Evolutionary conservation across 2,888 invertebrate genomes (phyloP).

Genomic region (Synanthedon myopaeformis): DNA sequence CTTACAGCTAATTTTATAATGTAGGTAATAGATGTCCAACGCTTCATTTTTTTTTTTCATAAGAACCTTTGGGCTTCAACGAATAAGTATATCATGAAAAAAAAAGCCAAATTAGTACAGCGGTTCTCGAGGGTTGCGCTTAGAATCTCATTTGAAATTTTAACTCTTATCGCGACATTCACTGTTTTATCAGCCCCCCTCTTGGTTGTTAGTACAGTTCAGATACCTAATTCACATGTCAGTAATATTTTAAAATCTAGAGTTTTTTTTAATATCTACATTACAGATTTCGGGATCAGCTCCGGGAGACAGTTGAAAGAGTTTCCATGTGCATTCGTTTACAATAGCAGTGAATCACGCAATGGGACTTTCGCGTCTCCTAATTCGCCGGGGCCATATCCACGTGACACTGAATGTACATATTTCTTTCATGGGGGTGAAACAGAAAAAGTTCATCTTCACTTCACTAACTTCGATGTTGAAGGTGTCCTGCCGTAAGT

Average conservation of each 20-base stretch:
- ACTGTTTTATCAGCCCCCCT: no score
- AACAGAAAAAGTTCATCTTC: constrained; percentile 83
- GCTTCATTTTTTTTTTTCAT: no score
- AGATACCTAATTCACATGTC: not conserved
- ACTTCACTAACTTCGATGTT: constrained; percentile 92
- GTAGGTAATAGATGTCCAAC: no score
- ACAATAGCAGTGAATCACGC: constrained; percentile 83
- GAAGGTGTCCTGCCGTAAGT: constrained; percentile 95
- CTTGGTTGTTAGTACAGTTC: not conserved
- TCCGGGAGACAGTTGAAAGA: constrained; percentile 82
- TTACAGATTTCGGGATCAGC: constrained; percentile 88
- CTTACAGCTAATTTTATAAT: no score
- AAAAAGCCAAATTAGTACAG: no score
- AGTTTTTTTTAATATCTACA: not conserved
- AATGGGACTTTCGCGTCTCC: constrained; percentile 89
- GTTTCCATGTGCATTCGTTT: constrained; percentile 88
- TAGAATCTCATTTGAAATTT: no score
- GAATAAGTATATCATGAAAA: no score
- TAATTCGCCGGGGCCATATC: constrained; percentile 91
- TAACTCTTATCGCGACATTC: no score
- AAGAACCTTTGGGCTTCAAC: no score
- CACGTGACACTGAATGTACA: constrained; percentile 90
- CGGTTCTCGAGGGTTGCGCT: no score
- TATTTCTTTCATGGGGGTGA: constrained; percentile 88
- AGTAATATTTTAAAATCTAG: not conserved